A percentile compares a stretch with the other conserved stretches of the same genome.
Evolutionary conservation across 35 echinoderm and acorn worm species (phyloP).

Genomic region (Stichopus chloronotus): DNA sequence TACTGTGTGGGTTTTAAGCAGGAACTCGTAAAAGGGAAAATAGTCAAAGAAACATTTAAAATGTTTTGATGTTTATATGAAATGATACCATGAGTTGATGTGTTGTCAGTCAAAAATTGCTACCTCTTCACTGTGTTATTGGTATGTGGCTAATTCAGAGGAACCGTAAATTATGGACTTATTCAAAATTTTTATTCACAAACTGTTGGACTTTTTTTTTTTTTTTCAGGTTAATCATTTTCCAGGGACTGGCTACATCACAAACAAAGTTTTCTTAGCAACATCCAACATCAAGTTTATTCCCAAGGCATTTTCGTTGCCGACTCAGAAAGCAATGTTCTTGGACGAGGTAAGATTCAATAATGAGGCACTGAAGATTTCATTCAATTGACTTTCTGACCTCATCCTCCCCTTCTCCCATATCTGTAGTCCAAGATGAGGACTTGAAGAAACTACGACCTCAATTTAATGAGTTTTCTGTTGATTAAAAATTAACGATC

Average conservation of each 20-base stretch:
- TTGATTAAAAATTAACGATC: background rate
- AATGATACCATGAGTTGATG: too few species aligned
- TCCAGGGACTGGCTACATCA: slow-evolving; percentile 88
- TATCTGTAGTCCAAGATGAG: too few species aligned
- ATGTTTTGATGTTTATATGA: too few species aligned
- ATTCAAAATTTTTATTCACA: too few species aligned
- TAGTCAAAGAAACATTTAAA: too few species aligned
- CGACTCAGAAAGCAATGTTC: slow-evolving; percentile 73
- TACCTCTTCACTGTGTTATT: too few species aligned
- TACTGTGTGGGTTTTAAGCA: too few species aligned
- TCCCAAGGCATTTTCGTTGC: slow-evolving; percentile 88
- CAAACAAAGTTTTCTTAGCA: slow-evolving; percentile 86
- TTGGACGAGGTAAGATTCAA: slow-evolving; percentile 64
- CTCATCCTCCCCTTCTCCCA: too few species aligned
- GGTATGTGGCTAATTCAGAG: background rate
- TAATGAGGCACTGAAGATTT: background rate
- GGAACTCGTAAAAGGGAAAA: too few species aligned
- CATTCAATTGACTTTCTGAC: background rate
- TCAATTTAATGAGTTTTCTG: background rate
- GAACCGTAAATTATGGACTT: background rate
- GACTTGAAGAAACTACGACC: too few species aligned
- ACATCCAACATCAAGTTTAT: slow-evolving; percentile 91
- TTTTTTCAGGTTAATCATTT: slow-evolving; percentile 84
- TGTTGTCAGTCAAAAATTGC: too few species aligned
- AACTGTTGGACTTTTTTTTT: background rate